Base-by-base conservation (phyloP, 2,797 vertebrate genomes). In the Helostoma temminkii region DNA sequence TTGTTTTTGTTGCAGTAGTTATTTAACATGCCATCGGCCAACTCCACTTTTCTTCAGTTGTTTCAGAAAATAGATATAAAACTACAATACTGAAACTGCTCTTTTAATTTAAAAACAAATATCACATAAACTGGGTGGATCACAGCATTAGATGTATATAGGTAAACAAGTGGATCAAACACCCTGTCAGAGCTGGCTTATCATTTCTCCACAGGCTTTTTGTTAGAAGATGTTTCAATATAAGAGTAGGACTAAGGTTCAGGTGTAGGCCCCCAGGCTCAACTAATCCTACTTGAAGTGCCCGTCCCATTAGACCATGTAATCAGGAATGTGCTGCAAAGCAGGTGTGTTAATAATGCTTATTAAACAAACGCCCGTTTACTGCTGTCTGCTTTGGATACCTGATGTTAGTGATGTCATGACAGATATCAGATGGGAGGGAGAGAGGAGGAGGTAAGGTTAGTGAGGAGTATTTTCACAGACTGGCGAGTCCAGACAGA, bases 201-300 rank as follows among this genome's bases (percentile, higher is more conserved):
- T 59, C 66, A 78, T 45, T 64, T 74, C 73, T 72, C 60, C 41
- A 32, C 66, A 78, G 37, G 45, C 41, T 43, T 71, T 65, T 56
- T 58, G 55, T 60, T 28, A 26, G 52, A 70, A 72, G 67, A 67
- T 80, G 65, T 88, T 84, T 88, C 75, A 68, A 71, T 73, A 78
- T 43, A 47, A 65, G 53, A 70, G 58, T 22, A 50, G 60, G 59
- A 57, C 61, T 53, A 59, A 70, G 37, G 92, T 93, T 97, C 95
- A 96, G 95, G 95, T 96, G 95, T 85, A 93, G 89, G 90, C 92
- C 95, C 93, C 84, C 80, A 90, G 95, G 95, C 93, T 89, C 9
- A 3, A 71, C 71, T 83, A 85, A 91, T 91, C 88, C 91, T 64
- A 80, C 88, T 86, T 88, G 74, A 91, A 82, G 91, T 88, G 76